Conservation (phyloP, 2,113 vertebrate genomes). For the Cyprinodon brontotheroides region DNA sequence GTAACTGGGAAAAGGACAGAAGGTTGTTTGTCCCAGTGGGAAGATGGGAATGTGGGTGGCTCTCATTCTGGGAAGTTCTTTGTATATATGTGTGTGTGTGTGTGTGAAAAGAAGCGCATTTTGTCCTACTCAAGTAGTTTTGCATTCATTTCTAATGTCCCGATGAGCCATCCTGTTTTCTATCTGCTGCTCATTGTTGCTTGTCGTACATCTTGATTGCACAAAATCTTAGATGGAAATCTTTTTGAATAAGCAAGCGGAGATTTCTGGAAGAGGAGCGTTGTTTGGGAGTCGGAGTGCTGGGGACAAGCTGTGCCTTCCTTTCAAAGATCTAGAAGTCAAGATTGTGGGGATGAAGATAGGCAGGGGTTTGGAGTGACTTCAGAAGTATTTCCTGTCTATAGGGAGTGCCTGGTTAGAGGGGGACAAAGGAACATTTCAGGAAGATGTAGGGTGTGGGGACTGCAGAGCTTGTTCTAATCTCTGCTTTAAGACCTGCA, state of each 20-base stretch:
- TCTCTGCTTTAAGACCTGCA: not conserved
- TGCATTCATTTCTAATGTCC: slow-evolving; percentile 16
- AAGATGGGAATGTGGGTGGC: slow-evolving; percentile 59
- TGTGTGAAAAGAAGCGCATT: slow-evolving; percentile 41
- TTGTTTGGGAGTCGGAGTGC: slow-evolving; percentile 33
- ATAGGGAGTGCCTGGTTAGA: slow-evolving; percentile 81
- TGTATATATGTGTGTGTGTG: slow-evolving; percentile 4
- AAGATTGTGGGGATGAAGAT: slow-evolving; percentile 31
- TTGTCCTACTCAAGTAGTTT: slow-evolving; percentile 2
- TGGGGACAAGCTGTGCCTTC: slow-evolving; percentile 61
- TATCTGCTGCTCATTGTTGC: slow-evolving; percentile 6
- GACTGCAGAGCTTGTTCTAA: slow-evolving; percentile 34
- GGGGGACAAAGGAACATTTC: slow-evolving; percentile 73
- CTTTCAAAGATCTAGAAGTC: slow-evolving; percentile 35
- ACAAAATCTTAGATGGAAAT: slow-evolving; percentile 1
- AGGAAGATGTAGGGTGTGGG: slow-evolving; percentile 5
- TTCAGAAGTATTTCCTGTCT: slow-evolving; percentile 81
- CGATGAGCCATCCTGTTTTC: not conserved
- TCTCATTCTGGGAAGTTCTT: slow-evolving; percentile 60
- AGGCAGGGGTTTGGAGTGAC: slow-evolving; percentile 47
- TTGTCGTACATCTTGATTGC: not conserved
- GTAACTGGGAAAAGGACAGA: slow-evolving; percentile 38
- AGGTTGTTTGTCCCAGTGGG: slow-evolving; percentile 61
- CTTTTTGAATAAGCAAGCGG: not conserved
- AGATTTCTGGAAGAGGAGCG: slow-evolving; percentile 43